phyloP scores from a whole-genome alignment of 2,888 invertebrate genomes.

The Neria commutata region DNA sequence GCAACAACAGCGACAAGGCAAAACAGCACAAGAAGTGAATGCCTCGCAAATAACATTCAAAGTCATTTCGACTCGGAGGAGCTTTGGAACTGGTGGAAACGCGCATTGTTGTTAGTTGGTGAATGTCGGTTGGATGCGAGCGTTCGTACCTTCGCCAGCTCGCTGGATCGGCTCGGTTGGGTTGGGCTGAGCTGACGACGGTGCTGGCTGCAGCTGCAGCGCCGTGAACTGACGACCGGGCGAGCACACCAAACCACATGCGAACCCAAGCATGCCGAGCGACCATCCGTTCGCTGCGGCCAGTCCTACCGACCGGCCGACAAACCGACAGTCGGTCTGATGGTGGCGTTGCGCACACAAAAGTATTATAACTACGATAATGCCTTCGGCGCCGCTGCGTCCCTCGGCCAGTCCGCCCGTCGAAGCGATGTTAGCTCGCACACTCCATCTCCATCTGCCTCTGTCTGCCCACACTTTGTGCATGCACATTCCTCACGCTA shows the following conservation, averaged over 20 bases:
- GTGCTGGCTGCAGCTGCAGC: background rate
- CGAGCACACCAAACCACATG: background rate
- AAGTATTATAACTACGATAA: too few relatives aligned
- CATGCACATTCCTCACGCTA: too few relatives aligned
- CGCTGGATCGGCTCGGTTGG: too few relatives aligned
- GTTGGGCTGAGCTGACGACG: constrained; percentile 12
- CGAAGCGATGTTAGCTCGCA: background rate
- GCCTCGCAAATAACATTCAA: constrained; percentile 14
- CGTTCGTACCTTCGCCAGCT: constrained; percentile 28
- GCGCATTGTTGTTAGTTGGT: constrained; percentile 54
- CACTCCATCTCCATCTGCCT: background rate
- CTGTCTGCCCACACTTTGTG: background rate
- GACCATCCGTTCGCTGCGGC: background rate
- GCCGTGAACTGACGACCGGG: constrained; percentile 8
- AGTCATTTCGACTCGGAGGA: constrained; percentile 46
- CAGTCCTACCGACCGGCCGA: background rate
- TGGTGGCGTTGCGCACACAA: too few relatives aligned
- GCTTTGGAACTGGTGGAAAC: constrained; percentile 52
- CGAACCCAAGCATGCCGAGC: background rate
- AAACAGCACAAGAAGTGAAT: constrained; percentile 8
- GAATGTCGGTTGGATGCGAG: constrained; percentile 54
- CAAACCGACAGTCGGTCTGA: too few relatives aligned
- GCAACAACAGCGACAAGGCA: constrained; percentile 10
- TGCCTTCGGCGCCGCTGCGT: too few relatives aligned
- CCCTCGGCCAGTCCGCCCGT: too few relatives aligned